Evolutionary conservation across 2,888 invertebrate species (phyloP), one percentile per base, ranked within the genome.

Genomic region (Sinelater perroti): DNA sequence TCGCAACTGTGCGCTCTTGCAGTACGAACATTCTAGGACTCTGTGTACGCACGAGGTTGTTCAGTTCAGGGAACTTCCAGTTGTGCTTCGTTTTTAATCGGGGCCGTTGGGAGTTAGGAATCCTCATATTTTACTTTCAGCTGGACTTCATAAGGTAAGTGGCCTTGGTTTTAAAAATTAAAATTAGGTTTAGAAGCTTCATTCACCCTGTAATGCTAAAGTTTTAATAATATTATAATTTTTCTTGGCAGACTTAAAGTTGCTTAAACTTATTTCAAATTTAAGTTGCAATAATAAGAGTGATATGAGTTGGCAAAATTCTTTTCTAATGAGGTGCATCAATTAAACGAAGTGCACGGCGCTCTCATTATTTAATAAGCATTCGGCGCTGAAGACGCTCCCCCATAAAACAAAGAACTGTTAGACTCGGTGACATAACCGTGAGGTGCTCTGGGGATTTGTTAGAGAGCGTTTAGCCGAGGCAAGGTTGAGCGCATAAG

Each of bases 1-100:
- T 40, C 30, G 26, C 33, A 53, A 52, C 31, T 47, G 52, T 47
- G 57, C 57, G 52, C 52, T 42, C 17, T 3, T 54, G 20, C 26
- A 30, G 28, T 38, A 46, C 54, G 53, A 53, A 45, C 26, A 24
- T 42, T 33, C 8, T 44, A 28, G 13, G 35, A 42, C 17, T 14
- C 16, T 53, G 35, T 45, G 53, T 53, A 45, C 36, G 13, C 45
- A 11, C 6, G n/a, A 3, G n/a, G 21, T 8, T 14, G 14, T 21
- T 17, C 20, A 21, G 38, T 40, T 38, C 1, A 10, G 18, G 18
- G 40, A 14, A 26, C 26, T 38, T 24, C 14, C 35, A 40, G 40
- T 40, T 21, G 7, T 21, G 3, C 18, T 38, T 7, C 11, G 10
- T 18, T 18, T 24, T 8, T 10, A 11, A 26, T 40, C 8, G 24